phyloP scores from a whole-genome alignment of 2,797 vertebrate species.

The Sitta carolinensis region DNA sequence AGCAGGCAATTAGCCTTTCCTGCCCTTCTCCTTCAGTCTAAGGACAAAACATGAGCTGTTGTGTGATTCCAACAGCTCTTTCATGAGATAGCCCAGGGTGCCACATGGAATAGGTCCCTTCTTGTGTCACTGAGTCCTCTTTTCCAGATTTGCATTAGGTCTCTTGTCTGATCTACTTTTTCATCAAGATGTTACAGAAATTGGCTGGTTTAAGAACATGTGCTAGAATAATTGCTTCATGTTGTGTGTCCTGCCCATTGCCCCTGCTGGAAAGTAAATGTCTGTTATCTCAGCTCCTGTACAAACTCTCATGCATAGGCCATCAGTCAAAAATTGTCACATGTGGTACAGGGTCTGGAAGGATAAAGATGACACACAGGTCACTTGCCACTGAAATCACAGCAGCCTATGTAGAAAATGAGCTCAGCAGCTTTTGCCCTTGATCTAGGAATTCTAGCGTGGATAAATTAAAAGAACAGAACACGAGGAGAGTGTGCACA shows the following conservation, averaged over 20 bases:
- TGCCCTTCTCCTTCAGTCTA: constrained; percentile 4
- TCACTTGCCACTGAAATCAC: not conserved
- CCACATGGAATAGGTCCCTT: not conserved
- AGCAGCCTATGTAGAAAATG: not conserved
- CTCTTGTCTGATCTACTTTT: not conserved
- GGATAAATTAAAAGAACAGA: not conserved
- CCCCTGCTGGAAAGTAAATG: not conserved
- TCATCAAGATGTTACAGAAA: not conserved
- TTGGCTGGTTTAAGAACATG: not conserved
- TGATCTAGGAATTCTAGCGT: not conserved
- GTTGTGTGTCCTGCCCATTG: not conserved
- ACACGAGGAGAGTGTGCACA: not conserved
- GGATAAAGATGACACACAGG: not conserved
- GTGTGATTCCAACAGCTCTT: not conserved
- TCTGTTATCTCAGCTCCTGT: not conserved
- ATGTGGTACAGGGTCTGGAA: not conserved
- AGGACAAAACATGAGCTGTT: constrained; percentile 12
- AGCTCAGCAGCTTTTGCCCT: not conserved
- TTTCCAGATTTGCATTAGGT: not conserved
- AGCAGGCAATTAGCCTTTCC: constrained; percentile 39
- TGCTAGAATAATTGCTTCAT: not conserved
- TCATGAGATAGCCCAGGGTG: not conserved
- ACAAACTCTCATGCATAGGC: not conserved
- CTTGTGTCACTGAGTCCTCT: not conserved
- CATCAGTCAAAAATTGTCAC: not conserved